Conservation (phyloP, 2,888 invertebrate species). For the Nemotelus pantherinus region DNA sequence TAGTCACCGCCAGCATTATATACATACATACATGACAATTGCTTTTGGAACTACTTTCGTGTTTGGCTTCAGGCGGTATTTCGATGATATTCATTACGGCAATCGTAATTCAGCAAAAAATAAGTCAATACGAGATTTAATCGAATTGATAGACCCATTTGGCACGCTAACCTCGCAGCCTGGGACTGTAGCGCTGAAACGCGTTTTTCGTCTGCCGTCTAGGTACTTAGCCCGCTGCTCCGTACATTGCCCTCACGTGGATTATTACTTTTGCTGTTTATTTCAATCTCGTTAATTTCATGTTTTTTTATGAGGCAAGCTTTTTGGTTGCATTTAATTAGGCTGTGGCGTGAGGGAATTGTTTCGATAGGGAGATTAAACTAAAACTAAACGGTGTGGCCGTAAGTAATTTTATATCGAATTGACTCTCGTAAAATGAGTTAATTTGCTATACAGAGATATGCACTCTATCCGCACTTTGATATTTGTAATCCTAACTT, state of each 20-base stretch:
- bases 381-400: too few relatives aligned
- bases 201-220: neutral
- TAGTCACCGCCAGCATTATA: neutral
- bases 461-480: too few relatives aligned
- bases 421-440: too few relatives aligned
- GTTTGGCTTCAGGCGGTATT: slow-evolving; percentile 35
- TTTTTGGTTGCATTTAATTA: too few relatives aligned
- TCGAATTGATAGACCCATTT: slow-evolving; percentile 26
- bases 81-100: slow-evolving; percentile 33
- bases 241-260: neutral
- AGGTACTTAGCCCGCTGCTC: neutral
- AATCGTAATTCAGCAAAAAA: slow-evolving; percentile 35
- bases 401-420: too few relatives aligned
- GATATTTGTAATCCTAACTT: too few relatives aligned
- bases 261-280: neutral
- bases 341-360: too few relatives aligned
- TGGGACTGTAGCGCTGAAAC: neutral
- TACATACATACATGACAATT: slow-evolving; percentile 24
- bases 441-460: too few relatives aligned
- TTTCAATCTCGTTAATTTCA: slow-evolving; percentile 11
- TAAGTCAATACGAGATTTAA: slow-evolving; percentile 27
- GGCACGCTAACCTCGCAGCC: slow-evolving; percentile 27
- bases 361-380: too few relatives aligned
- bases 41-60: slow-evolving; percentile 32
- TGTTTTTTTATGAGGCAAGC: neutral